Evolutionary conservation across 2,888 invertebrate species (phyloP), one percentile per base, ranked within the genome.

Genomic region (Ceriagrion tenellum): DNA sequence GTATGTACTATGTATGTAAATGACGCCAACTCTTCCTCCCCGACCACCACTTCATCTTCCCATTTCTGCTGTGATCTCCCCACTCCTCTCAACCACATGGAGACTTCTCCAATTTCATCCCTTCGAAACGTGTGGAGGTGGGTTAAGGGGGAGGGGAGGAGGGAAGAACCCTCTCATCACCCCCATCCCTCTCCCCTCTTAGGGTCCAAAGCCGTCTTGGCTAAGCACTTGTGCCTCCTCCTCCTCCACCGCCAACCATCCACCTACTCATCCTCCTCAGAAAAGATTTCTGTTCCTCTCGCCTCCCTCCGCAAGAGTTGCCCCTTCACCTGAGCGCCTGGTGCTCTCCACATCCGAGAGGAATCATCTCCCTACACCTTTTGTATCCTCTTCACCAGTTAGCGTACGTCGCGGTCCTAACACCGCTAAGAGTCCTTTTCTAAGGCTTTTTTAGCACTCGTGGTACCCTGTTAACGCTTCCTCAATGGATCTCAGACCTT

Each of bases 51-150:
- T n/a, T n/a, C n/a, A 35, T 18, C 69, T n/a, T 35, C 93, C 47
- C 93, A 26, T 55, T 74, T 74, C 93, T 69, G 47, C 23, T 18
- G 59, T 59, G 35, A 35, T 59, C 13, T 59, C 59, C 89, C 89
- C 40, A 23, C 88, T 69, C 69, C n/a, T 26, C 69, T 26, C 30
- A 26, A 81, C 81, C 81, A 35, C 81, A 35, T 47, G 81, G 81
- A n/a, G 81, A 81, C 81, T 81, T 63, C 93, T 47, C 74, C 93
- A 93, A 93, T 74, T 93, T 74, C 93, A 93, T 93, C 63, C 40
- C 26, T 89, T n/a, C 89, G 69, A 47, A 69, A n/a, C 13, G 59
- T 47, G 47, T 47, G 47, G 47, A 47, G 47, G 47, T 47, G 2
- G n/a, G n/a, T n/a, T n/a, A n/a, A n/a, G n/a, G n/a, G n/a, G 4